Conservation (phyloP, 1,140 invertebrate species). For the Aphidius gifuensis region DNA sequence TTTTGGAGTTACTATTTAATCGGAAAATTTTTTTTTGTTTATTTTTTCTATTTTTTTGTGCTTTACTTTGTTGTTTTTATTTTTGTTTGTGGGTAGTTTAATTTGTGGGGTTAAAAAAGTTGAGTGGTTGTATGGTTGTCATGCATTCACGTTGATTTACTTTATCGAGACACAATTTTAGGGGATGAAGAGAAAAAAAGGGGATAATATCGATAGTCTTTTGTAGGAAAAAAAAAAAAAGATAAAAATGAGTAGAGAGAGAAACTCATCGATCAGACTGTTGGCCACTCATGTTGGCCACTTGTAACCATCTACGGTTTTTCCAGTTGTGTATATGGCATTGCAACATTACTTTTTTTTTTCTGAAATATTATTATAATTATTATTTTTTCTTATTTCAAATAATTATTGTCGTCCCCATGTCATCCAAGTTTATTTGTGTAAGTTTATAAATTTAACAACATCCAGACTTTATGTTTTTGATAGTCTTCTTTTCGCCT, state of each 20-base stretch:
- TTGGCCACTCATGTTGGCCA: conserved; percentile 37
- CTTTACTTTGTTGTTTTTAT: background rate
- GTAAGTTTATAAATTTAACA: background rate
- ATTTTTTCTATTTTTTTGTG: background rate
- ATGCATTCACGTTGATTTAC: no score
- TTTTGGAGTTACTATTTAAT: no score
- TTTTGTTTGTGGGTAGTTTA: conserved; percentile 3
- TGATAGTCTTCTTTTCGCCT: no score
- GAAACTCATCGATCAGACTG: conserved; percentile 27
- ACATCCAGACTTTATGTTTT: no score
- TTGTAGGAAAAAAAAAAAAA: background rate
- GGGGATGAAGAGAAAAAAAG: conserved; percentile 1
- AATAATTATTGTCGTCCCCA: no score
- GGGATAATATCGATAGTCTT: conserved; percentile 1
- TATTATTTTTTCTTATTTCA: conserved; percentile 5
- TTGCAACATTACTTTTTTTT: conserved; percentile 11
- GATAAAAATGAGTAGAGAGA: background rate
- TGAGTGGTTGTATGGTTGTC: conserved; percentile 1
- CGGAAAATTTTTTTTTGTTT: no score
- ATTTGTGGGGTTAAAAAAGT: background rate
- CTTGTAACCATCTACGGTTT: conserved; percentile 43
- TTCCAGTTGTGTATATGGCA: conserved; percentile 24
- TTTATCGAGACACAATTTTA: no score
- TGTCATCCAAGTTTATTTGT: background rate
- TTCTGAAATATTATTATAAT: conserved; percentile 9